Conservation (phyloP, 2,888 invertebrate species). For the Willowsia nigromaculata region DNA sequence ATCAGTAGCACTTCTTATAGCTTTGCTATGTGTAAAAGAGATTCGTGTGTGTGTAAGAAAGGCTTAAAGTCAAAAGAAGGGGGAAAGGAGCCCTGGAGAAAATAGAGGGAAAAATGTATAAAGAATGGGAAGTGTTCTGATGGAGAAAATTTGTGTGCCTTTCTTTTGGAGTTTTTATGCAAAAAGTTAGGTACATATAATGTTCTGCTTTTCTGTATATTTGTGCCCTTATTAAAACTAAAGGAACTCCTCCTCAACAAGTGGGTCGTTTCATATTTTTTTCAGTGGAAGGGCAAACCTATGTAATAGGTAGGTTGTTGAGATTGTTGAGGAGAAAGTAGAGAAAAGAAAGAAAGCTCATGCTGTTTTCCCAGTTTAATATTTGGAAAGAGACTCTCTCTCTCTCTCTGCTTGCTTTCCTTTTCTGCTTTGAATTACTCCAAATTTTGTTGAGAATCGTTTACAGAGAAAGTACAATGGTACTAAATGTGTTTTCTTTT, state of each 20-base stretch:
- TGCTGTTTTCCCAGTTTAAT: no score
- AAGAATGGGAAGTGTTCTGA: no score
- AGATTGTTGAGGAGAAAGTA: not conserved
- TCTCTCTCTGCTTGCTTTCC: no score
- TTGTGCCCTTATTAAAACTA: not conserved
- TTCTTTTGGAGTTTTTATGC: no score
- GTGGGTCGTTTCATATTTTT: conserved; percentile 9
- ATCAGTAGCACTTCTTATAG: not conserved
- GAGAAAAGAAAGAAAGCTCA: not conserved
- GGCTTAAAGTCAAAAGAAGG: not conserved
- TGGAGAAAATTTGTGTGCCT: no score
- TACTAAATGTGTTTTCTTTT: no score
- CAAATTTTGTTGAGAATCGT: no score
- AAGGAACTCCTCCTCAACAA: conserved; percentile 7
- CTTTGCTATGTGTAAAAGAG: not conserved
- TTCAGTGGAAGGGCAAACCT: not conserved
- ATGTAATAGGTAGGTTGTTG: no score
- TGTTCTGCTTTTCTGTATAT: not conserved
- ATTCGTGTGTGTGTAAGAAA: not conserved
- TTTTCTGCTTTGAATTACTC: no score
- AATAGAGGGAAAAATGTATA: no score
- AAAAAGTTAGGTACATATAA: not conserved
- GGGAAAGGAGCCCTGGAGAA: not conserved
- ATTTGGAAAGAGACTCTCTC: no score
- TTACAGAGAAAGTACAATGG: no score